Percentiles rank a stretch among this genome's conserved stretches.
phyloP scores from a whole-genome alignment of 1,140 invertebrate genomes.

The Drosophila rhopaloa region DNA sequence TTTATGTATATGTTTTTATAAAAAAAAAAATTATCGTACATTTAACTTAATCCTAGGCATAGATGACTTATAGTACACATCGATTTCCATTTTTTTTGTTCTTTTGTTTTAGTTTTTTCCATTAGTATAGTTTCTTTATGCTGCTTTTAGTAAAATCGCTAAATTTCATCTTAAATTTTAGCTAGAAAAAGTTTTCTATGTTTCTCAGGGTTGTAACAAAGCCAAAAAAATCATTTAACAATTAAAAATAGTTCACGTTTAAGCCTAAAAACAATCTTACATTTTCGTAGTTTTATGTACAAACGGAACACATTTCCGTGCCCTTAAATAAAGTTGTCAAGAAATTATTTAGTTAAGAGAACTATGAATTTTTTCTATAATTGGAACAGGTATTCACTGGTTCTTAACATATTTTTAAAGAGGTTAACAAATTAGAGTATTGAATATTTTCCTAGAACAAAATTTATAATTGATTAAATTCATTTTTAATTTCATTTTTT shows the following conservation, averaged over 20 bases:
- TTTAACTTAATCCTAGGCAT: conserved; percentile 46
- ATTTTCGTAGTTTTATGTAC: conserved; percentile 20
- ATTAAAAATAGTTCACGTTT: conserved; percentile 20
- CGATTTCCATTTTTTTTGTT: background rate
- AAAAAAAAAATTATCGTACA: conserved; percentile 45
- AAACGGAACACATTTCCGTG: conserved; percentile 3
- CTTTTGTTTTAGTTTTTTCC: conserved; percentile 2
- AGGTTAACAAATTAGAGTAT: background rate
- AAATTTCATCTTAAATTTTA: conserved; percentile 28
- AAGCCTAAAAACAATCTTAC: conserved; percentile 17
- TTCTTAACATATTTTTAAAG: background rate
- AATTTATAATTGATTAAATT: conserved; percentile 5
- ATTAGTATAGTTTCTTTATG: conserved; percentile 16
- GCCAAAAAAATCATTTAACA: conserved; percentile 19
- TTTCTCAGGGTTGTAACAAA: conserved; percentile 22
- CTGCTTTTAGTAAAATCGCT: conserved; percentile 39
- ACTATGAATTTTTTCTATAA: background rate
- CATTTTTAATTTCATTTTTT: background rate
- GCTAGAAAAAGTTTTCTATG: conserved; percentile 8
- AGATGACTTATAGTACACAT: conserved; percentile 44
- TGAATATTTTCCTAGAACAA: background rate
- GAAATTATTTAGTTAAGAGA: background rate
- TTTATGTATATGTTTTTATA: conserved; percentile 40
- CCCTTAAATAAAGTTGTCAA: background rate
- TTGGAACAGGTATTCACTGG: background rate